phyloP scores from a whole-genome alignment of 2,888 invertebrate species.

The Dryadula phaetusa region DNA sequence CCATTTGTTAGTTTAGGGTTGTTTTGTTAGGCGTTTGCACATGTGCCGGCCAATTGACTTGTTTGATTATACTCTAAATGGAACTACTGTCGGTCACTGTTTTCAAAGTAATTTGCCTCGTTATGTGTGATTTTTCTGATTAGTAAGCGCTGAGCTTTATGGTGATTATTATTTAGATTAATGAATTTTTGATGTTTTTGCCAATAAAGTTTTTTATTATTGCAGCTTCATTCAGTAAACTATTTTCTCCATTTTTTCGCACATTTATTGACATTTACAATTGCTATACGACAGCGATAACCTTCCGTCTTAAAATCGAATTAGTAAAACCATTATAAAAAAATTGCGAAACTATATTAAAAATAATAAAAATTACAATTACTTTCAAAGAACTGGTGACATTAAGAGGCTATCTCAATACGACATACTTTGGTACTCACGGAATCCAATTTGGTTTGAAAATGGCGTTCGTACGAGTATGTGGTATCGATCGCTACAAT shows the following conservation, averaged over 20 bases:
- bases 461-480: constrained; percentile 19
- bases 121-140: constrained; percentile 6
- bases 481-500: constrained; percentile 20
- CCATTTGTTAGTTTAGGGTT: constrained; percentile 51
- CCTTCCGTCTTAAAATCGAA: too few species aligned
- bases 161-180: too few species aligned
- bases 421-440: constrained; percentile 21
- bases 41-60: constrained; percentile 41
- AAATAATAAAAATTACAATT: too few species aligned
- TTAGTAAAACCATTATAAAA: not conserved
- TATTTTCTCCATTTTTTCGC: too few species aligned
- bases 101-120: constrained; percentile 20
- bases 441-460: constrained; percentile 33
- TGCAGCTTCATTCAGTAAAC: too few species aligned
- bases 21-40: constrained; percentile 43
- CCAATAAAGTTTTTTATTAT: too few species aligned
- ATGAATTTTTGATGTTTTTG: too few species aligned
- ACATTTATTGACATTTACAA: too few species aligned
- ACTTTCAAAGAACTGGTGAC: not conserved
- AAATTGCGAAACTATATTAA: too few species aligned
- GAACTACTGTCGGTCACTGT: constrained; percentile 38
- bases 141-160: not conserved
- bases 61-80: constrained; percentile 47
- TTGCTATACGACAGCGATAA: too few species aligned
- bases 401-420: constrained; percentile 15